A percentile compares a stretch with the other conserved stretches of the same genome.
Evolutionary conservation across 92 coral and sea anemone species (phyloP).

Genomic region (Epizoanthus ramosus): DNA sequence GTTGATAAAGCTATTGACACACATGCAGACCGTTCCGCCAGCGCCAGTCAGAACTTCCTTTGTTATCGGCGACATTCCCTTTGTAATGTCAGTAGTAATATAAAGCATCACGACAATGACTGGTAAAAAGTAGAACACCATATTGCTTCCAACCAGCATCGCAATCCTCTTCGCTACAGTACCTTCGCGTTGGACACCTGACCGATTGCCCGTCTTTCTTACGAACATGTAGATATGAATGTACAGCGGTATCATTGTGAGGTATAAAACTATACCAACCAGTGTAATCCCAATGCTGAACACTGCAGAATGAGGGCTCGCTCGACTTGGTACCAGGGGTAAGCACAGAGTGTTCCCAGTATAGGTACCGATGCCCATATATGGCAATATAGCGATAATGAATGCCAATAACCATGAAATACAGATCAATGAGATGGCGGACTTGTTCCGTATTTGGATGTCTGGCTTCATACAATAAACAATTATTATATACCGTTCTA

Average conservation of each 20-base stretch:
- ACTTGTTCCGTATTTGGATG: slow-evolving; percentile 31
- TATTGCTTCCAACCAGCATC: slow-evolving; percentile 66
- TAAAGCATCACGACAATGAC: slow-evolving; percentile 65
- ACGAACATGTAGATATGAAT: slow-evolving; percentile 67
- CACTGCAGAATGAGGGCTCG: slow-evolving; percentile 52
- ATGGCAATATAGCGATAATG: slow-evolving; percentile 62
- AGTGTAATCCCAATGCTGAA: slow-evolving; percentile 66
- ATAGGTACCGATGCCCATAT: slow-evolving; percentile 70
- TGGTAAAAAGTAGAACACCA: slow-evolving; percentile 71
- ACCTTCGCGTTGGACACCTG: slow-evolving; percentile 81
- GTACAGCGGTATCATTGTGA: slow-evolving; percentile 67
- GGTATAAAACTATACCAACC: slow-evolving; percentile 62
- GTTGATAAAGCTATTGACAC: slow-evolving; percentile 72
- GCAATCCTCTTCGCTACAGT: slow-evolving; percentile 68
- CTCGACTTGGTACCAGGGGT: slow-evolving; percentile 71
- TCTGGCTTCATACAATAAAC: slow-evolving; percentile 73
- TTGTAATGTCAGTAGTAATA: slow-evolving; percentile 64
- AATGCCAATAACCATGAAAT: slow-evolving; percentile 63
- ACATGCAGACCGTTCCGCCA: slow-evolving; percentile 63
- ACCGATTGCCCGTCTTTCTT: slow-evolving; percentile 53
- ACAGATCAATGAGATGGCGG: slow-evolving; percentile 29
- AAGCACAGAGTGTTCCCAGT: slow-evolving; percentile 79
- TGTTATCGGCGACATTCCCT: slow-evolving; percentile 55
- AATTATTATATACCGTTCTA: slow-evolving; percentile 72
- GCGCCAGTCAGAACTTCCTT: slow-evolving; percentile 75